These are phyloP conservation scores for Acestrorhynchus altus DNA, from an alignment of 2,797 vertebrate species.

Conservation along the genomic window DNA sequence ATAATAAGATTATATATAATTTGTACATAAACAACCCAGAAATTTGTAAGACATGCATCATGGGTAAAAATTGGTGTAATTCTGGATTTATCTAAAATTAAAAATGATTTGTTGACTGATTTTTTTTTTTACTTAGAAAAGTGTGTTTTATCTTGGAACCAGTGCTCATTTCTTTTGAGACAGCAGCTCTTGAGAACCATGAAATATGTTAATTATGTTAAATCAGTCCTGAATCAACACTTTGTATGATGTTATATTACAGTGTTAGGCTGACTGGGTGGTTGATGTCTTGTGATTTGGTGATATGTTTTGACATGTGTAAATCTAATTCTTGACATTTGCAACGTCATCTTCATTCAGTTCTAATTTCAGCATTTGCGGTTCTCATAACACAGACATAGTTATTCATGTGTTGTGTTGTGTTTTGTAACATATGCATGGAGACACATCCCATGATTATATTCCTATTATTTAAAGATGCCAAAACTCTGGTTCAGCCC, in stretches of 20 bases:
- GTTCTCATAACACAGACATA: no score
- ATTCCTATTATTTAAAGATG: no score
- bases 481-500: no score
- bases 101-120: background rate
- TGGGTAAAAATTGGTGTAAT: background rate
- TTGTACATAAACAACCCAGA: background rate
- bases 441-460: no score
- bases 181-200: background rate
- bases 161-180: background rate
- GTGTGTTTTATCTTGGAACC: background rate
- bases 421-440: no score
- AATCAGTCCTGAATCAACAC: background rate
- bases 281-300: no score
- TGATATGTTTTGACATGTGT: no score
- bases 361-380: no score
- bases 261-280: no score
- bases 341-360: no score
- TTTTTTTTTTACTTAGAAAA: background rate
- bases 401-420: no score
- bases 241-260: background rate
- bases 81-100: background rate
- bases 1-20: background rate
- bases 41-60: background rate
- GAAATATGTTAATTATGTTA: background rate
- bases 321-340: no score